Conservation (phyloP, 2,797 vertebrate genomes). For the Danio aesculapii region DNA sequence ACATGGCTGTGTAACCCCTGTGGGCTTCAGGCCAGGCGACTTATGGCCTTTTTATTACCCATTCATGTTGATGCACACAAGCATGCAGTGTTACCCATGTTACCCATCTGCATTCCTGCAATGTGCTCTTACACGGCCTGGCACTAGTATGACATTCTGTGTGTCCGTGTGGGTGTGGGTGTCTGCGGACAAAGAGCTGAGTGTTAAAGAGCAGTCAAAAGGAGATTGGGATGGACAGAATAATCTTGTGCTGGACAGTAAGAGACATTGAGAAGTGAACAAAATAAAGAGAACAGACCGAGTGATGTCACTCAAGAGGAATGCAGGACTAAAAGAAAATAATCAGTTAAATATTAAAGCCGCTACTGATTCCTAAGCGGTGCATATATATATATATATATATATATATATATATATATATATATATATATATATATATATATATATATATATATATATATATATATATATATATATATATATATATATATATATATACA, state of each 20-base stretch:
- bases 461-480: no score
- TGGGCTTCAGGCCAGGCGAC: constrained; percentile 62
- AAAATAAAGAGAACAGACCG: neutral
- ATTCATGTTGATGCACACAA: constrained; percentile 24
- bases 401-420: no score
- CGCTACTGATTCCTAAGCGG: no score
- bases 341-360: no score
- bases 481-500: no score
- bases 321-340: neutral
- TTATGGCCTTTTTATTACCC: constrained; percentile 52
- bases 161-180: constrained; percentile 22
- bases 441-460: no score
- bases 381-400: no score
- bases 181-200: constrained; percentile 71
- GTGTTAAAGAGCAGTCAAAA: constrained; percentile 66
- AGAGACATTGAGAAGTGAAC: neutral
- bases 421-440: no score
- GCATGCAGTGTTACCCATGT: constrained; percentile 47
- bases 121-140: constrained; percentile 70
- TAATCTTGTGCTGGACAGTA: constrained; percentile 32
- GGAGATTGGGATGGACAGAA: constrained; percentile 60
- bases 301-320: neutral
- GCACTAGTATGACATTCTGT: constrained; percentile 64
- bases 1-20: constrained; percentile 45
- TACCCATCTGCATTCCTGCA: constrained; percentile 72